Evolutionary conservation across 2,113 vertebrate species (phyloP), one percentile per base, ranked within the genome.

Genomic region (Onychostruthus taczanowskii): DNA sequence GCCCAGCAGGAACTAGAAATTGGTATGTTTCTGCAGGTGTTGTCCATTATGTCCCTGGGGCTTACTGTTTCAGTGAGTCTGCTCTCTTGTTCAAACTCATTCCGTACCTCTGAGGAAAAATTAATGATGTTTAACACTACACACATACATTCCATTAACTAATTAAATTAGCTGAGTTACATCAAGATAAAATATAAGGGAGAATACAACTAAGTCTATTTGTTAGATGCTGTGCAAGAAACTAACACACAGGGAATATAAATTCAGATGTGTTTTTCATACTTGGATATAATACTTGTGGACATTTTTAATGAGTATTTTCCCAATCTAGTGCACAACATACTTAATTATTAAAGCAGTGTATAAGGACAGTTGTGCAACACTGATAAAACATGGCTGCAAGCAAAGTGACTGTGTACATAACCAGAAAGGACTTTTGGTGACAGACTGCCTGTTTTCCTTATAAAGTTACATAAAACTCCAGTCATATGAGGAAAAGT

Each of bases 101-200:
- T 72, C 16, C 30, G 4, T 76, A n/a, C 8, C 37, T 94, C 37
- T 73, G 33, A 83, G 41, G 46, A 66, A 75, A 82, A 83, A 62
- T 31, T 35, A 61, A 68, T 61, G 28, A 68, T 61, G 28, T 69
- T 88, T 80, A 78, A 67, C 43, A 13, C 47, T 63, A 26, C n/a
- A 53, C 0, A 9, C 21, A 86, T 66, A 46, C 39, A 80, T 78
- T 70, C 72, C 27, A 41, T 74, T 63, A 85, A 49, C 50, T 74
- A 77, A 94, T 88, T 92, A 83, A 87, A 93, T 87, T 56, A 90
- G 23, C 52, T 69, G 47, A 93, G 6, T 80, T 91, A 84, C 24
- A 70, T 13, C 12, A 58, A 80, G 47, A 46, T 63, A 90, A 90
- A 91, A 76, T 52, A 43, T 63, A 76, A 68, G 26, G 23, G 33